Evolutionary conservation across 1,140 invertebrate species (phyloP).

Genomic region (Acromyrmex echinatior): DNA sequence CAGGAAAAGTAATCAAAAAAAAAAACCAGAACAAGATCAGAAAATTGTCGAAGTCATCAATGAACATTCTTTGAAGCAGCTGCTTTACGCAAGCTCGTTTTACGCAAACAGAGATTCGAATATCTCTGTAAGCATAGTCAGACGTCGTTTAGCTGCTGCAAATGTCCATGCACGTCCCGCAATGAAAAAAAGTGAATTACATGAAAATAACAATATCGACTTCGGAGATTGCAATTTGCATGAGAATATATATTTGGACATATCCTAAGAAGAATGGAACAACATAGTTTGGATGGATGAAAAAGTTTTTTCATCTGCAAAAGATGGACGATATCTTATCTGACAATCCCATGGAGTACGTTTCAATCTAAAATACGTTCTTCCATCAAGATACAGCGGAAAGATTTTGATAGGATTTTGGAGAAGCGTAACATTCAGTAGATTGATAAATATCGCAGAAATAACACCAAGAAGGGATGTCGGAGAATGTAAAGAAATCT

Average conservation of each 20-base stretch:
- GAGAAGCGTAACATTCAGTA: constrained; percentile 57
- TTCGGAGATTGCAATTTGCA: neutral
- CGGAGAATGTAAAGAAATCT: neutral
- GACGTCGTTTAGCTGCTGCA: neutral
- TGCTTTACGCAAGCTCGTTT: no score
- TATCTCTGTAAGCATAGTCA: neutral
- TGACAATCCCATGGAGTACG: constrained; percentile 19
- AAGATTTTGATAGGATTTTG: constrained; percentile 58
- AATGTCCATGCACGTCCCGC: neutral
- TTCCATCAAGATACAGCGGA: constrained; percentile 13
- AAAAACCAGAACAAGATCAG: no score
- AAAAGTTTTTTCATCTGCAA: constrained; percentile 52
- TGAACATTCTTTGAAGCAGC: no score
- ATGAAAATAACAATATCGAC: neutral
- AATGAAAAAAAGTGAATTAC: neutral
- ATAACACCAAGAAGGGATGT: neutral
- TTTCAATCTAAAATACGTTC: constrained; percentile 15
- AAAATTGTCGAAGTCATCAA: no score
- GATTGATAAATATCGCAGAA: constrained; percentile 61
- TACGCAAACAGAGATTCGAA: no score
- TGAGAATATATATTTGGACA: neutral
- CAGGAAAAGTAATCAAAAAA: no score
- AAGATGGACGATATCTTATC: constrained; percentile 31
- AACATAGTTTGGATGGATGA: constrained; percentile 31
- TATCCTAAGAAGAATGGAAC: constrained; percentile 28